A percentile compares a stretch with the other conserved stretches of the same genome.
phyloP scores from a whole-genome alignment of 2,797 vertebrate genomes.

The Miopithecus talapoin region DNA sequence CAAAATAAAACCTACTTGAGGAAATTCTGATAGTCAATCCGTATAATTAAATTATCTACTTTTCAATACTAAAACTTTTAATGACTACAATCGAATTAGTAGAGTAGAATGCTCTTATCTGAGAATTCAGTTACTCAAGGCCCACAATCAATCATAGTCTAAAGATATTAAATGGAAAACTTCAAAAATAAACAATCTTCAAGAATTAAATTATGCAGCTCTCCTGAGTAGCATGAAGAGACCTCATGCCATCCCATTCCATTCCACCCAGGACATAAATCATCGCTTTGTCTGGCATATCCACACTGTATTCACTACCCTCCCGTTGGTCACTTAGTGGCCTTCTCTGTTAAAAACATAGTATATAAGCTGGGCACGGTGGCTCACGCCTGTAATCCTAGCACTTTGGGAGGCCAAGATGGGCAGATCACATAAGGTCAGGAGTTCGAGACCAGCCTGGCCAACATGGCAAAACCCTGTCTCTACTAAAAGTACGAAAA shows the following conservation, averaged over 20 bases:
- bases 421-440: too few relatives aligned
- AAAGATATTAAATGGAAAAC: not conserved
- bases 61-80: conserved; percentile 30
- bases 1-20: conserved; percentile 23
- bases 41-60: conserved; percentile 25
- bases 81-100: not conserved
- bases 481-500: too few relatives aligned
- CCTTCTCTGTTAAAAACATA: not conserved
- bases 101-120: not conserved
- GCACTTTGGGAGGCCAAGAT: too few relatives aligned
- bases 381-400: too few relatives aligned
- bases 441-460: too few relatives aligned
- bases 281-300: not conserved
- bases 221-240: not conserved
- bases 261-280: not conserved
- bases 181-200: not conserved
- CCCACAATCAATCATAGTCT: not conserved
- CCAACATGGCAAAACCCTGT: too few relatives aligned
- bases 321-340: not conserved
- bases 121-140: not conserved
- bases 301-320: not conserved
- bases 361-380: not conserved
- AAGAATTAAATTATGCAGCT: not conserved
- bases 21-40: conserved; percentile 1
- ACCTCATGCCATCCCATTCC: not conserved